Base-by-base conservation (phyloP, 2,888 invertebrate species). In the Ceraclea dissimilis region DNA sequence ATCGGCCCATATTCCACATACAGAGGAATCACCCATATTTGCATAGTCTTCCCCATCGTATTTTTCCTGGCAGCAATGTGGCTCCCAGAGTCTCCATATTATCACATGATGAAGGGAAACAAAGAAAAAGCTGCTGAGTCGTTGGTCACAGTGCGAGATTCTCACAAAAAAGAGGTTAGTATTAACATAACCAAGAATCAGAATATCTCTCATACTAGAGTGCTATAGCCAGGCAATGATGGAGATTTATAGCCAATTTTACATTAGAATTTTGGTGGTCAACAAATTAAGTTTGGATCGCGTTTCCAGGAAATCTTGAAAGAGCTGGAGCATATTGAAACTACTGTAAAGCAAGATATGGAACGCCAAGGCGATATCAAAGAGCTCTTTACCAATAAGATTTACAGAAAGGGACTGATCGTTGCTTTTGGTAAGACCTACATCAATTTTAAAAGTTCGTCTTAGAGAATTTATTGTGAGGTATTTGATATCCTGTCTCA, bases 61-160 rank as follows among this genome's bases (percentile, higher is more conserved):
- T 71, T 78, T 50, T 67, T 79, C 19, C 18, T 72, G 0, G 68
- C 74, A 0, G 75, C 80, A 63, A 60, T 72, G 17, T 76, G 75
- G 63, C 75, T 82, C 69, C 83, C 83, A 0, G 83, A 84, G 66
- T 79, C 81, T 1, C 83, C 83, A 0, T 74, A 80, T 52, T 78
- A 71, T 61, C 67, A 71, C 58, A 67, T 76, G 34, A 70, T 73
- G 33, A 72, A 69, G 47, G 68, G 69, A 8, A 67, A 70, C 17
- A 71, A 73, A 56, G 65, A 69, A 1, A 73, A 74, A 17, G 82
- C 82, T 0, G 67, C 71, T 17, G 64, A 69, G 46, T 71, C 75
- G 6, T 66, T 83, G 57, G 66, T 71, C 59, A 71, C 68, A 63
- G 66, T 83, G 5, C 67, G 82, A 34, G 75, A 79, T 16, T 63